A percentile compares a stretch with the other conserved stretches of the same genome.
phyloP scores from a whole-genome alignment of 2,113 vertebrate species.

The Dissostichus mawsoni region DNA sequence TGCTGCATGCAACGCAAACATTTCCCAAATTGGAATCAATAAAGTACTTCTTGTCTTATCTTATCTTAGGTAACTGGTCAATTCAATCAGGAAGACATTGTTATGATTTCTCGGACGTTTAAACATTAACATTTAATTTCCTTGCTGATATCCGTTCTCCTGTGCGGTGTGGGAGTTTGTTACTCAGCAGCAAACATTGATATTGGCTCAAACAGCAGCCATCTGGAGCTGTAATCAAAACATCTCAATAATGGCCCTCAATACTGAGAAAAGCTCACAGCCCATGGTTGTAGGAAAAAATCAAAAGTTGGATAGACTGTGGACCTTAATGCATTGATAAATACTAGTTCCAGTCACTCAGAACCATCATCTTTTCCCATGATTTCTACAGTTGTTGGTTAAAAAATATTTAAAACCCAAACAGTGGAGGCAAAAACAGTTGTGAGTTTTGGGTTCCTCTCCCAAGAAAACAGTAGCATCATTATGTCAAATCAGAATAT shows the following conservation, averaged over 20 bases:
- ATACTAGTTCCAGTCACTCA: constrained; percentile 1
- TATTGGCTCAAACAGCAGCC: constrained; percentile 24
- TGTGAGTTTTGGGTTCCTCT: not conserved
- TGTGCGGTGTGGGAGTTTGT: constrained; percentile 38
- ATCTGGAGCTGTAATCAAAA: constrained; percentile 66
- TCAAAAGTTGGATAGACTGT: constrained; percentile 19
- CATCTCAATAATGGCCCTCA: constrained; percentile 33
- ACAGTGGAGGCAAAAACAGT: not conserved
- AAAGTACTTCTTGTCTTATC: no score
- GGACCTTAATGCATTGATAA: not conserved
- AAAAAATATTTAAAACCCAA: not conserved
- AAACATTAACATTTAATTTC: not conserved
- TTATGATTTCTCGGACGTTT: not conserved
- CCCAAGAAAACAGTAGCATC: no score
- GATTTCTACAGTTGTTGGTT: not conserved
- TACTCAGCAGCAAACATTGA: constrained; percentile 10
- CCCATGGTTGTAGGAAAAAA: constrained; percentile 37
- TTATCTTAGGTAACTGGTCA: not conserved
- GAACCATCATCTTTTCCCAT: not conserved
- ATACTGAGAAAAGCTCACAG: constrained; percentile 8
- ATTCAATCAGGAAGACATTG: not conserved
- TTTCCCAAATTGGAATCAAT: no score
- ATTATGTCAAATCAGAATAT: no score
- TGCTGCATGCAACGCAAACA: no score
- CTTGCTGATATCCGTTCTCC: constrained; percentile 26